phyloP scores from a whole-genome alignment of 1,140 invertebrate genomes.

The Varroa destructor region DNA sequence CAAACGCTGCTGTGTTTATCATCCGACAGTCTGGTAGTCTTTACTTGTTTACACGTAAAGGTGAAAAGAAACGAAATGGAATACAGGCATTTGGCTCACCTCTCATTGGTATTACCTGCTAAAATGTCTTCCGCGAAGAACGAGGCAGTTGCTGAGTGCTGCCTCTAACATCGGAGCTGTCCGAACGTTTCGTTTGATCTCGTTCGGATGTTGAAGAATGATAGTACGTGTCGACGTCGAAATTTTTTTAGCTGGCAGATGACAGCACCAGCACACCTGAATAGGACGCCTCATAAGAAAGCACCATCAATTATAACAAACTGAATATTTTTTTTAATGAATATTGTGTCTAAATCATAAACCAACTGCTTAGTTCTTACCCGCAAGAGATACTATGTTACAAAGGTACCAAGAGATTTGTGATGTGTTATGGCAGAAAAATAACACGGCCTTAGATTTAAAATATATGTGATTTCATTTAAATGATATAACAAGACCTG shows the following conservation, averaged over 20 bases:
- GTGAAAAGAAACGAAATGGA: no score
- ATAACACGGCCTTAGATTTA: no score
- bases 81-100: no score
- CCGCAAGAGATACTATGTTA: constrained; percentile 25
- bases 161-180: constrained; percentile 75
- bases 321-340: no score
- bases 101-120: background rate
- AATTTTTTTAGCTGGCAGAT: constrained; percentile 55
- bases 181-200: constrained; percentile 70
- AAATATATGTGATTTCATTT: no score
- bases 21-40: constrained; percentile 49
- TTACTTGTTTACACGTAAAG: no score
- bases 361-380: no score
- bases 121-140: constrained; percentile 23
- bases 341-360: no score
- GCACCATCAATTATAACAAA: no score
- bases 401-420: constrained; percentile 1
- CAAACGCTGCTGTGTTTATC: constrained; percentile 37
- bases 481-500: no score
- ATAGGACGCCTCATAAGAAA: constrained; percentile 55
- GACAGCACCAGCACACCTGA: constrained; percentile 77
- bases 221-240: constrained; percentile 55
- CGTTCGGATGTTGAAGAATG: constrained; percentile 78
- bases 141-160: constrained; percentile 43
- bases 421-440: no score